A percentile compares a stretch with the other conserved stretches of the same genome.
Conservation (phyloP, 2,797 vertebrate genomes). For the Liasis olivaceus region DNA sequence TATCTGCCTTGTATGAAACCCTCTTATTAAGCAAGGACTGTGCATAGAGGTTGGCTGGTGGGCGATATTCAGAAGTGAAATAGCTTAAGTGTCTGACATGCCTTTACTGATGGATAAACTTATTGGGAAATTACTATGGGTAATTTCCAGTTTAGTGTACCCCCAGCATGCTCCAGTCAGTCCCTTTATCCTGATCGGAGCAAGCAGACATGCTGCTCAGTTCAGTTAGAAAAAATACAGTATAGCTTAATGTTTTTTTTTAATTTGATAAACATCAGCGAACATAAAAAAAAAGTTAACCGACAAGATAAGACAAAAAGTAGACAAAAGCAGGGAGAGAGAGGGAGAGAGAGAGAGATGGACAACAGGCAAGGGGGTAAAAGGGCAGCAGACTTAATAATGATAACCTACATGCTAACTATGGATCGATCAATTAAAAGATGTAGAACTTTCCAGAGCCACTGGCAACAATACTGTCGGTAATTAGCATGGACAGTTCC, state of each 20-base stretch:
- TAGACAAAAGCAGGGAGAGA: neutral
- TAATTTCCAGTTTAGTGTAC: neutral
- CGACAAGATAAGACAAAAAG: neutral
- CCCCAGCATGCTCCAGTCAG: too few relatives aligned
- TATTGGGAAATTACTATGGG: neutral
- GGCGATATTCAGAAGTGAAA: neutral
- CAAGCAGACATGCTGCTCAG: neutral
- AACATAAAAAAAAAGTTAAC: neutral
- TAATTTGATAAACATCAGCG: neutral
- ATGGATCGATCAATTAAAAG: neutral
- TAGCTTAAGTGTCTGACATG: neutral
- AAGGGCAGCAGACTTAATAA: neutral
- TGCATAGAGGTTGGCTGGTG: neutral
- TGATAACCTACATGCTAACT: neutral
- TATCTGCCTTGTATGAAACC: neutral
- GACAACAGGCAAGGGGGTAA: neutral
- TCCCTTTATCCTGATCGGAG: neutral
- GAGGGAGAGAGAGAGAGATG: neutral
- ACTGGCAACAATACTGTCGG: neutral
- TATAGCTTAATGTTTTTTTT: neutral
- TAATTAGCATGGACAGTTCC: neutral
- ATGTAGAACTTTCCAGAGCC: neutral
- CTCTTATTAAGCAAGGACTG: neutral
- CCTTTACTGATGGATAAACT: neutral
- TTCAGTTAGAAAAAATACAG: neutral